Evolutionary conservation across 2,888 invertebrate species (phyloP).

Genomic region (Taphrorychus bicolor): DNA sequence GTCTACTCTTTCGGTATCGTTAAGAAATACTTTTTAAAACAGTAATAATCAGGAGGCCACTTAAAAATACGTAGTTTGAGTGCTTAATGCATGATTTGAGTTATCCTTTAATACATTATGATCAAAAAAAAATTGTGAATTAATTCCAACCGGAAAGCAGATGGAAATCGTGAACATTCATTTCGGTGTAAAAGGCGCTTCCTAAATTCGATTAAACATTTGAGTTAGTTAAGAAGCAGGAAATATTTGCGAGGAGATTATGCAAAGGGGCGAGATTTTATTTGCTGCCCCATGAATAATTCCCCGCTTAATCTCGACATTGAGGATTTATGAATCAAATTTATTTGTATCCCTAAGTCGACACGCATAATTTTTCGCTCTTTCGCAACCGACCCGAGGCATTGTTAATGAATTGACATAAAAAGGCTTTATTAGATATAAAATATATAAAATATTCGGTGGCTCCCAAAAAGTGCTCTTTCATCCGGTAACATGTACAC

Average conservation of each 20-base stretch:
- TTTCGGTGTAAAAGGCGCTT: constrained; percentile 8
- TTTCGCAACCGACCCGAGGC: background rate
- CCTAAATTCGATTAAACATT: constrained; percentile 10
- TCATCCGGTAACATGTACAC: constrained; percentile 14
- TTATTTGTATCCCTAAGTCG: constrained; percentile 17
- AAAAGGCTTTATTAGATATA: background rate
- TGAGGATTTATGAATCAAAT: constrained; percentile 29
- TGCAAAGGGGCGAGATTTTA: constrained; percentile 28
- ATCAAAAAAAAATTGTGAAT: background rate
- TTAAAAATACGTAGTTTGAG: too few relatives aligned
- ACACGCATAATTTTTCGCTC: constrained; percentile 12
- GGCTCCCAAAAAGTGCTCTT: background rate
- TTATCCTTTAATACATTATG: too few relatives aligned
- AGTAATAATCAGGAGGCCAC: too few relatives aligned
- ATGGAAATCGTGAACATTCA: constrained; percentile 4
- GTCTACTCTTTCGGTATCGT: too few relatives aligned
- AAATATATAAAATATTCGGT: background rate
- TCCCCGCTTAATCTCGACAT: constrained; percentile 13
- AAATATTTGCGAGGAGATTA: constrained; percentile 33
- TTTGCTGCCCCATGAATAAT: constrained; percentile 31
- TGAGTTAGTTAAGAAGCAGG: constrained; percentile 12
- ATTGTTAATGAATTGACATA: background rate
- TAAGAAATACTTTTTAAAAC: too few relatives aligned
- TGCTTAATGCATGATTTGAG: too few relatives aligned
- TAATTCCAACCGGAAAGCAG: background rate